phyloP scores from a whole-genome alignment of 2,888 invertebrate genomes.

The Eledona agricola region DNA sequence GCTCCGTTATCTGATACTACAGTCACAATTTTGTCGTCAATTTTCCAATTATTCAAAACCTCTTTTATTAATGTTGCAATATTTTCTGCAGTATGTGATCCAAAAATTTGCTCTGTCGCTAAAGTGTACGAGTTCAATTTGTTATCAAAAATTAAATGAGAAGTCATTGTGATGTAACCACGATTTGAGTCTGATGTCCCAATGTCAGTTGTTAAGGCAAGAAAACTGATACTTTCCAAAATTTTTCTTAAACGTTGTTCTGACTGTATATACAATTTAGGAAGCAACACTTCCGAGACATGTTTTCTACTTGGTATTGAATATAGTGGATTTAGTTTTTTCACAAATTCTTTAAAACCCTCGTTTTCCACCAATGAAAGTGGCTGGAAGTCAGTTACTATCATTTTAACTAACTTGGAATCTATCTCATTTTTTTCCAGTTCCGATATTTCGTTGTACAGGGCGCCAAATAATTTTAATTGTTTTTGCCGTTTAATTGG shows the following conservation, averaged over 20 bases:
- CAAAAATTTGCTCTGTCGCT: background rate
- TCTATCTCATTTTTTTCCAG: too few relatives aligned
- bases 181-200: slow-evolving; percentile 6
- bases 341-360: slow-evolving; percentile 1
- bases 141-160: slow-evolving; percentile 6
- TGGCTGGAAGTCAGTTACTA: too few relatives aligned
- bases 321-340: slow-evolving; percentile 7
- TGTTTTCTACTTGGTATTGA: slow-evolving; percentile 6
- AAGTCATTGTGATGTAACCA: slow-evolving; percentile 6
- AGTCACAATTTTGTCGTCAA: slow-evolving; percentile 8
- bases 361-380: too few relatives aligned
- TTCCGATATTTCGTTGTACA: too few relatives aligned
- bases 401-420: too few relatives aligned
- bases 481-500: too few relatives aligned
- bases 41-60: slow-evolving; percentile 16
- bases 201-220: slow-evolving; percentile 9
- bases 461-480: too few relatives aligned
- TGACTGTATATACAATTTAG: slow-evolving; percentile 1
- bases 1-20: slow-evolving; percentile 17
- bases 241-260: slow-evolving; percentile 1
- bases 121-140: too few relatives aligned
- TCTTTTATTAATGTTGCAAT: slow-evolving; percentile 1
- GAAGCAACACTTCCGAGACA: background rate
- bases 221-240: background rate
- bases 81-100: slow-evolving; percentile 6